These are phyloP conservation scores for Falco rusticolus DNA, from an alignment of 2,797 vertebrate genomes.

Conservation along the genomic window DNA sequence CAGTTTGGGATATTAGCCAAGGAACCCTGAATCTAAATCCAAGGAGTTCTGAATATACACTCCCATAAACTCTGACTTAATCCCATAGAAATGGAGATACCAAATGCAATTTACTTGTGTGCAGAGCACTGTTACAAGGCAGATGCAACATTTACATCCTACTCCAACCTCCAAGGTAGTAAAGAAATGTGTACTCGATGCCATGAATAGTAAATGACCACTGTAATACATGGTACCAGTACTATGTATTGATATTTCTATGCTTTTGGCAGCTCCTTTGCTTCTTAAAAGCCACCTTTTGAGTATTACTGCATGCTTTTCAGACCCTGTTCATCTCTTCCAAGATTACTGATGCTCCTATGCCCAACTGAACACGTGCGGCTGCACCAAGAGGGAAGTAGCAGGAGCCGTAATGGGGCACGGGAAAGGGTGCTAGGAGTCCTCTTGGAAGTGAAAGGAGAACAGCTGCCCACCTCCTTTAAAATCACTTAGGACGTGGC, in stretches of 20 bases:
- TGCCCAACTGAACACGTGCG: neutral
- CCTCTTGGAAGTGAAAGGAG: neutral
- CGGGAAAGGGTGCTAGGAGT: neutral
- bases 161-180: neutral
- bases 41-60: conserved; percentile 18
- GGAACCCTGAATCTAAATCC: conserved; percentile 41
- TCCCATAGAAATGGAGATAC: neutral
- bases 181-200: neutral
- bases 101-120: neutral
- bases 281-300: neutral
- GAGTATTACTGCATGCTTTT: neutral
- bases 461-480: neutral
- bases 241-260: neutral
- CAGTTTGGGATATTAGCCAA: neutral
- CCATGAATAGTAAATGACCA: neutral
- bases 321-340: neutral
- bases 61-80: neutral
- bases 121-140: neutral
- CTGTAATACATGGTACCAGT: neutral
- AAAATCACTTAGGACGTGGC: neutral
- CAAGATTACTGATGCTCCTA: neutral
- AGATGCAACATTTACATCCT: neutral
- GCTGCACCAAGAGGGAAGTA: neutral
- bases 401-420: neutral
- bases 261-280: neutral